Evolutionary conservation across 1,140 invertebrate genomes (phyloP).

Genomic region (Pseudomyrmex sp.): DNA sequence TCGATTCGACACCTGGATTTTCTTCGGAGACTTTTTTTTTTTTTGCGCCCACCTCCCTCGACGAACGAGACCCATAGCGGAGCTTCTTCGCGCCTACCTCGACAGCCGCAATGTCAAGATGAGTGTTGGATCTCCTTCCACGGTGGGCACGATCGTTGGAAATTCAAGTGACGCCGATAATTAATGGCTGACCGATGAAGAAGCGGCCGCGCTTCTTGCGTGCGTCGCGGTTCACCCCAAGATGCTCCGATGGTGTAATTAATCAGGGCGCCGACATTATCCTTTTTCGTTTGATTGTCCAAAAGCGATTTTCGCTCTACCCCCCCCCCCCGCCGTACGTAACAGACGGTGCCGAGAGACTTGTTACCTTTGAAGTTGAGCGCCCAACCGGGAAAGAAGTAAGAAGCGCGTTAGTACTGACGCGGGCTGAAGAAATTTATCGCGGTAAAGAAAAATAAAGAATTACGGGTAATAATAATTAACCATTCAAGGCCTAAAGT

Average conservation of each 20-base stretch:
- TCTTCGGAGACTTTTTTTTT: constrained; percentile 6
- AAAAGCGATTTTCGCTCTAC: constrained; percentile 59
- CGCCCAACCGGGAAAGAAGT: background rate
- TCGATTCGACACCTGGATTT: constrained; percentile 70
- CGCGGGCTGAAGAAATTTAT: background rate
- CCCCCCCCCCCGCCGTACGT: background rate
- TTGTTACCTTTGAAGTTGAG: constrained; percentile 29
- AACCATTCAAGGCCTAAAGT: background rate
- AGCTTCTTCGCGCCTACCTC: constrained; percentile 66
- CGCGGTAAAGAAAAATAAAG: background rate
- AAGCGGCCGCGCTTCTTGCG: constrained; percentile 64
- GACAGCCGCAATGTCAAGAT: constrained; percentile 64
- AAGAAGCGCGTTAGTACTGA: background rate
- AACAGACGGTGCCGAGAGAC: constrained; percentile 3
- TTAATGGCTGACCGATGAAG: constrained; percentile 66
- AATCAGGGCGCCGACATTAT: constrained; percentile 70
- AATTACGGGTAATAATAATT: background rate
- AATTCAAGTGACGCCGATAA: constrained; percentile 75
- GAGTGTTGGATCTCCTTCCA: constrained; percentile 68
- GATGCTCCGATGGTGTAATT: constrained; percentile 66
- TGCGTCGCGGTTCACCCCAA: constrained; percentile 42
- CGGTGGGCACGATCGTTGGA: constrained; percentile 71
- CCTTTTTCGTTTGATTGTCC: constrained; percentile 63
- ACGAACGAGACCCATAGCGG: constrained; percentile 26
- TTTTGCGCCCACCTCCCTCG: constrained; percentile 18